Evolutionary conservation across 2,797 vertebrate species (phyloP), one percentile per base, ranked within the genome.

Genomic region (Sphenodon punctatus): DNA sequence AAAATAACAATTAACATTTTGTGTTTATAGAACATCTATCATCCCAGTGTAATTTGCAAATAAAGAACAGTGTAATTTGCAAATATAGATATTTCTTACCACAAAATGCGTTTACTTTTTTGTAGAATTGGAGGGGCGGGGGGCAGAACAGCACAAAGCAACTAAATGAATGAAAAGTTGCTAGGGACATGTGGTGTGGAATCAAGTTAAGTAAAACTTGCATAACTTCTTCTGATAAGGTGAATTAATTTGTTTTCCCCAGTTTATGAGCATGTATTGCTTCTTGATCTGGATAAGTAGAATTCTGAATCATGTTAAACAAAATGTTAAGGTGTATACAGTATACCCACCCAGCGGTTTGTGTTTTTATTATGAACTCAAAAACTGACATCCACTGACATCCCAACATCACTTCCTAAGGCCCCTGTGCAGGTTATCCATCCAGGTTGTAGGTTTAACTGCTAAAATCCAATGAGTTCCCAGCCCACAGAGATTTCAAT

Each of bases 21-120:
- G 20, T 0, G 22, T 42, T 12, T 58, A 51, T 32, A 81, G 1
- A 67, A 48, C 51, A n/a, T 43, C 41, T 90, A 70, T 6, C 6
- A 38, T 64, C 68, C 25, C 16, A 51, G 2, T 45, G 14, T 68
- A 69, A 78, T 43, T 73, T 72, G 45, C 0, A 1, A 53, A 42
- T 55, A 27, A 5, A 51, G 58, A 84, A n/a, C 16, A 51, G 2
- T 45, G 14, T 68, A 69, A 78, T 43, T 73, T 72, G 45, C 0
- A 1, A 53, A 42, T 55, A 27, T 5, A 51, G 58, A 84, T 82
- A 79, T 60, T 64, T 32, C 48, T 79, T 13, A 25, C 17, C 23
- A 13, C 59, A 65, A 85, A 87, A 67, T 48, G 38, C 6, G 66
- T 25, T 78, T 22, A 34, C 82, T 70, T 77, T 45, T 82, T 74